A percentile compares a stretch with the other conserved stretches of the same genome.
phyloP scores from a whole-genome alignment of 2,888 invertebrate genomes.

The Drosophila borealis region DNA sequence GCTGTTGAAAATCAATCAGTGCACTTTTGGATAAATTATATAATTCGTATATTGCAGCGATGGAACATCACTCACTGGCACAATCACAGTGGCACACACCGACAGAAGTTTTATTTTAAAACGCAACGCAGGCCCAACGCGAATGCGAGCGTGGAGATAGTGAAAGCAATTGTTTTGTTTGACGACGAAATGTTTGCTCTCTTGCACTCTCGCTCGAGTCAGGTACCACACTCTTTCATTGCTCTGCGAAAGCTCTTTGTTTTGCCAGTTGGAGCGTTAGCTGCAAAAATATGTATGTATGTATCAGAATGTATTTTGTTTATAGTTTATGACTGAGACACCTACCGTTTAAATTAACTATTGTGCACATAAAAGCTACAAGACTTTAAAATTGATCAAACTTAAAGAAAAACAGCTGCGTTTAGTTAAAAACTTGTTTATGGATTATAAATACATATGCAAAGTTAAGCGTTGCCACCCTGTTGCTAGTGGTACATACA shows the following conservation, averaged over 20 bases:
- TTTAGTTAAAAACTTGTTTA: conserved; percentile 44
- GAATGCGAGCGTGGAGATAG: conserved; percentile 45
- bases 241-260: conserved; percentile 8
- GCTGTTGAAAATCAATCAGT: conserved; percentile 50
- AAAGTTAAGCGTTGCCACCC: conserved; percentile 3
- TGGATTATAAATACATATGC: conserved; percentile 8
- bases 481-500: too few relatives aligned
- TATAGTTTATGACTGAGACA: background rate
- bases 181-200: conserved; percentile 51
- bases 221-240: conserved; percentile 25
- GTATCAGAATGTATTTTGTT: too few relatives aligned
- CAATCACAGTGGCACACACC: conserved; percentile 27
- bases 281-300: background rate
- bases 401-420: conserved; percentile 2
- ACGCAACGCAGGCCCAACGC: conserved; percentile 60
- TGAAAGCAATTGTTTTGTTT: conserved; percentile 72
- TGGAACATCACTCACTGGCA: conserved; percentile 35
- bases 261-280: background rate
- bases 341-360: background rate
- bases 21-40: conserved; percentile 57
- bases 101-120: conserved; percentile 48
- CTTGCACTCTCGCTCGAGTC: conserved; percentile 3
- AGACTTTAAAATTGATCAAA: background rate
- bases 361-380: background rate
- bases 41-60: conserved; percentile 47